Percentiles rank a stretch among this genome's conserved stretches.
Conservation (phyloP, 2,797 vertebrate species). For the Vultur gryphus region DNA sequence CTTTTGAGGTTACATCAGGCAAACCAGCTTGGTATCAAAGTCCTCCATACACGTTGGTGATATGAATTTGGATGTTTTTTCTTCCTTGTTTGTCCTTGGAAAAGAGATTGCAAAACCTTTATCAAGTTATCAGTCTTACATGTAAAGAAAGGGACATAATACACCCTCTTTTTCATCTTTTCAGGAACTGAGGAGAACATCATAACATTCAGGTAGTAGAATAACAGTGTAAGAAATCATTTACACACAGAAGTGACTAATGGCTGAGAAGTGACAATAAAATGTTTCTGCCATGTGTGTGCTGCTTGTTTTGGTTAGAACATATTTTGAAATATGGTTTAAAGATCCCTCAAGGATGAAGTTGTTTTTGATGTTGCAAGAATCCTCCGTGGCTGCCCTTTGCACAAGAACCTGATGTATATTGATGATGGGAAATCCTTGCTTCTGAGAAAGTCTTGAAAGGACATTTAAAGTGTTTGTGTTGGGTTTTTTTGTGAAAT, state of each 20-base stretch:
- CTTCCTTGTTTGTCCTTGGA: constrained; percentile 53
- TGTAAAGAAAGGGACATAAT: constrained; percentile 34
- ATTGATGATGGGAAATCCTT: constrained; percentile 21
- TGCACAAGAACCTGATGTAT: constrained; percentile 40
- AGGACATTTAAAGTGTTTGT: constrained; percentile 13
- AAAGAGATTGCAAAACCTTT: constrained; percentile 36
- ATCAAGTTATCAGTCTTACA: background rate
- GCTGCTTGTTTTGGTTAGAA: constrained; percentile 36
- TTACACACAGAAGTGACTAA: constrained; percentile 1
- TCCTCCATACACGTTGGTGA: constrained; percentile 30
- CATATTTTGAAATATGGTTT: constrained; percentile 30
- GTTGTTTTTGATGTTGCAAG: constrained; percentile 60
- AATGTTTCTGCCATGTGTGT: background rate
- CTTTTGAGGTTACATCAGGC: constrained; percentile 54
- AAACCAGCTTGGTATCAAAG: constrained; percentile 52
- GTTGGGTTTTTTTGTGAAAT: background rate
- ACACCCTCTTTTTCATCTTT: constrained; percentile 35
- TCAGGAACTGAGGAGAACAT: constrained; percentile 22
- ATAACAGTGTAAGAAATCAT: constrained; percentile 25
- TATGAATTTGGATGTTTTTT: constrained; percentile 48
- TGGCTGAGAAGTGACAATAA: constrained; percentile 24
- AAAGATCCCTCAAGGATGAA: constrained; percentile 7
- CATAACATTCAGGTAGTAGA: background rate
- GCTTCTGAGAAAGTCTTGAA: constrained; percentile 49
- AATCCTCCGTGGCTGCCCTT: constrained; percentile 49